Base-by-base conservation (phyloP, 2,888 invertebrate genomes). In the Balanococcus diminutus region DNA sequence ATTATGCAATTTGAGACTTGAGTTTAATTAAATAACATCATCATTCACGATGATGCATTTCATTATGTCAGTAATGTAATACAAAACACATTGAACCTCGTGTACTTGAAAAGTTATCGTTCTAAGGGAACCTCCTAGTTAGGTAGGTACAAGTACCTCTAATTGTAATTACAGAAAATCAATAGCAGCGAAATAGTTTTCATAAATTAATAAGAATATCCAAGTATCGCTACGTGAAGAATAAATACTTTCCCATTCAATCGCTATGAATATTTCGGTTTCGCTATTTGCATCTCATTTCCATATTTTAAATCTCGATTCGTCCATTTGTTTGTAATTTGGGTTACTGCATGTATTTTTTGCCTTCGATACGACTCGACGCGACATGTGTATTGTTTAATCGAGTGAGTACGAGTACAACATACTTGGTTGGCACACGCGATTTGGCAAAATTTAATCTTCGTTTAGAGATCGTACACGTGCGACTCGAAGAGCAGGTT, bases 231-330 rank as follows among this genome's bases (percentile, higher is more conserved):
- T 3, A 5, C 42, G 22, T 19, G 2, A 11, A 56, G 56, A 56
- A 56, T 22, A 61, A 25, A 61, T 25, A 61, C 25, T 61, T 22
- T 61, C 8, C 4, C 22, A 25, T 8, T 56, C 56, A 31, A 28
- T 3, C 75, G 16, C 32, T 75, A 75, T 75, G 75, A 32, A 32
- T 75, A 75, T 75, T 32, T 75, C 32, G n/a, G 31, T 75, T 61
- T 31, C n/a, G 75, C 19, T 75, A 75, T 61, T 61, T 61, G 75
- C 75, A 75, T 75, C 32, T 75, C 75, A 75, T 75, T 75, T 75
- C 31, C 75, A 75, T 75, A 75, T 75, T 75, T 75, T 32, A 75
- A 75, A n/a, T n/a, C 16, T n/a, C 32, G n/a, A 75, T 75, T 31
- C 32, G 32, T 16, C 32, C 5, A 32, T 75, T 75, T 32, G 75